Evolutionary conservation across 2,113 vertebrate genomes (phyloP).

Genomic region (Corythornis cristatus): DNA sequence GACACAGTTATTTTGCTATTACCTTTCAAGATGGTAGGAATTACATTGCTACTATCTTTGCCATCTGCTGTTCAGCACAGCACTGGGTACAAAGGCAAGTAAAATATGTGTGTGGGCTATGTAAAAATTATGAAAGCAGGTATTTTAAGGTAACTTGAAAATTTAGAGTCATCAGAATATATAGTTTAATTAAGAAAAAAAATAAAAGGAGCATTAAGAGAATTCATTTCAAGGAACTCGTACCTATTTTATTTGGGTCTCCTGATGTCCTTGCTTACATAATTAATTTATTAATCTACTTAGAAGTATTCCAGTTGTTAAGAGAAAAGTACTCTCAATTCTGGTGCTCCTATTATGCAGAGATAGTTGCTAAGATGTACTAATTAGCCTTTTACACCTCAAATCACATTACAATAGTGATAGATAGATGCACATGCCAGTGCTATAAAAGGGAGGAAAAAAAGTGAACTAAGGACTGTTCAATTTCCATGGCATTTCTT

Average conservation of each 20-base stretch:
- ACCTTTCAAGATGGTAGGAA: neutral
- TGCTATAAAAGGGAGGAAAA: neutral
- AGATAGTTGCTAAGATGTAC: neutral
- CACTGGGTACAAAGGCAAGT: neutral
- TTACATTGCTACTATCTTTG: neutral
- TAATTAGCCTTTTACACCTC: conserved; percentile 31
- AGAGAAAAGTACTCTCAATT: conserved; percentile 15
- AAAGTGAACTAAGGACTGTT: neutral
- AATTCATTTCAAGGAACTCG: neutral
- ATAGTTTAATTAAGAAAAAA: neutral
- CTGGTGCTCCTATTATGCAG: neutral
- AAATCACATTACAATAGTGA: neutral
- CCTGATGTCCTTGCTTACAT: neutral
- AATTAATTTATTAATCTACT: conserved; percentile 9
- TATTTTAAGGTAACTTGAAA: neutral
- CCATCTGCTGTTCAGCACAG: neutral
- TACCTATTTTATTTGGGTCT: neutral
- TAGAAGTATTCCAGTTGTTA: neutral
- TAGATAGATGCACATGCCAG: neutral
- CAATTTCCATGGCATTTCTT: neutral
- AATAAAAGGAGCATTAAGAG: neutral
- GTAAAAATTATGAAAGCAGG: neutral
- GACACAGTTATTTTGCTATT: neutral
- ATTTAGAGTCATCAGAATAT: neutral
- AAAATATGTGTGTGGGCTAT: neutral